Conservation (phyloP, 2,888 invertebrate genomes). For the Cotesia congregata region DNA sequence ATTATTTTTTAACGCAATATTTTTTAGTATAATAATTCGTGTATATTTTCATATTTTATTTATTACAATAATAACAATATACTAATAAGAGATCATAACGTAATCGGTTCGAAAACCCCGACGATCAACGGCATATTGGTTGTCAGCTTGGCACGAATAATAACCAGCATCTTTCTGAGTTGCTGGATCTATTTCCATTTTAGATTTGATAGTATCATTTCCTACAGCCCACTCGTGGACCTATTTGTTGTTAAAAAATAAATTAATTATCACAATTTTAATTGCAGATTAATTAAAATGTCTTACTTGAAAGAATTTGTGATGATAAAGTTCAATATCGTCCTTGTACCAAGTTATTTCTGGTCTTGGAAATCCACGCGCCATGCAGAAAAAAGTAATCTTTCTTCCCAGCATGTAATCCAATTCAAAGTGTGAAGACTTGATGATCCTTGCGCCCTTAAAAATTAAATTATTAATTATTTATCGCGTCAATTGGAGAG, state of each 20-base stretch:
- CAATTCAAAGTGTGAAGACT: conserved; percentile 80
- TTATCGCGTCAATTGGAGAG: not conserved
- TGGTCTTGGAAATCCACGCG: conserved; percentile 79
- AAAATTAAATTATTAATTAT: conserved; percentile 26
- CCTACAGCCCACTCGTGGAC: conserved; percentile 79
- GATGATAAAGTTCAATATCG: conserved; percentile 81
- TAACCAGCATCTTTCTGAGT: conserved; percentile 81
- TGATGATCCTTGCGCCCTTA: conserved; percentile 80
- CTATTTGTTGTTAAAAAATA: conserved; percentile 53
- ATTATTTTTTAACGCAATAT: not conserved
- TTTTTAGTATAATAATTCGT: not conserved
- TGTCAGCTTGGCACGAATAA: conserved; percentile 81
- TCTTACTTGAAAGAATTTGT: conserved; percentile 78
- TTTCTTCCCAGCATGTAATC: conserved; percentile 83
- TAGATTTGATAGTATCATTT: conserved; percentile 78
- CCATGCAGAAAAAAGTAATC: conserved; percentile 83
- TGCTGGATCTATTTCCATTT: conserved; percentile 82
- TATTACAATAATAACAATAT: not conserved
- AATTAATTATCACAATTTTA: no score
- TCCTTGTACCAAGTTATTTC: conserved; percentile 86
- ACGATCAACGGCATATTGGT: conserved; percentile 79
- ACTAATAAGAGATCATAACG: conserved; percentile 73
- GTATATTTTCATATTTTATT: not conserved
- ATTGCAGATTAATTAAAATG: not conserved
- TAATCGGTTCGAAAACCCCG: conserved; percentile 79